A percentile compares a stretch with the other conserved stretches of the same genome.
These are phyloP conservation scores for Myripristis murdjan DNA, from an alignment of 2,797 vertebrate genomes.

Conservation along the genomic window DNA sequence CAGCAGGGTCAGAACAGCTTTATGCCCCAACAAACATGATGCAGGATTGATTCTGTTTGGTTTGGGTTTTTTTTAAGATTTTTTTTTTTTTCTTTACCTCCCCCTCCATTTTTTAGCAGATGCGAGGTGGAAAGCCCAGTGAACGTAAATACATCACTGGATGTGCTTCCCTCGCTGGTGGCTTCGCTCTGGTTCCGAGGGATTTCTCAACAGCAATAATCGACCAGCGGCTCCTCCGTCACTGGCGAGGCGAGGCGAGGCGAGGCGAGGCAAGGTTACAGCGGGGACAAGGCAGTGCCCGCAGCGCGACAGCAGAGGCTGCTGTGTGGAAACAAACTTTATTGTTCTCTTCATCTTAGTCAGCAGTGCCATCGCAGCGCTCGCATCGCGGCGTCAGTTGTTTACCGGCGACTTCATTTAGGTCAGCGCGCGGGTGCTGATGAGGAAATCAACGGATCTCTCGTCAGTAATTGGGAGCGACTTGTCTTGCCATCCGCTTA, in stretches of 20 bases:
- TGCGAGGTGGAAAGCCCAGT: too few relatives aligned
- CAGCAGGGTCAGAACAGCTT: constrained; percentile 31
- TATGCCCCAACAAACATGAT: constrained; percentile 24
- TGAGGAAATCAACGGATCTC: too few relatives aligned
- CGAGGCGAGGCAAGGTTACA: background rate
- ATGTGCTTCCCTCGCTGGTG: background rate
- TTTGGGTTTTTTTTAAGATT: too few relatives aligned
- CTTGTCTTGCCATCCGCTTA: constrained; percentile 35
- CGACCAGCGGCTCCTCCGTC: too few relatives aligned
- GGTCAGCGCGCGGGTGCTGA: too few relatives aligned
- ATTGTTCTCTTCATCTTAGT: background rate
- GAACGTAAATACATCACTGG: constrained; percentile 7
- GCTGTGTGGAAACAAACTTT: background rate
- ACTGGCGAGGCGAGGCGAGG: too few relatives aligned
- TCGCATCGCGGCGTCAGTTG: too few relatives aligned
- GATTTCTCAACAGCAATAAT: too few relatives aligned
- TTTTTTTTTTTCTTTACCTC: background rate
- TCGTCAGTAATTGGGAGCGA: constrained; percentile 26
- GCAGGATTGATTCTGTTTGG: background rate
- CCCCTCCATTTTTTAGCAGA: too few relatives aligned
- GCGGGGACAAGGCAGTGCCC: background rate
- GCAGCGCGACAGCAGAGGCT: background rate
- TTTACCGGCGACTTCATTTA: too few relatives aligned
- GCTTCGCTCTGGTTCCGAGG: too few relatives aligned
- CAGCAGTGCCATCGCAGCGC: too few relatives aligned